Percentiles rank a stretch among this genome's conserved stretches.
Conservation (phyloP, 1,140 invertebrate species). For the Drosophila aff. region DNA sequence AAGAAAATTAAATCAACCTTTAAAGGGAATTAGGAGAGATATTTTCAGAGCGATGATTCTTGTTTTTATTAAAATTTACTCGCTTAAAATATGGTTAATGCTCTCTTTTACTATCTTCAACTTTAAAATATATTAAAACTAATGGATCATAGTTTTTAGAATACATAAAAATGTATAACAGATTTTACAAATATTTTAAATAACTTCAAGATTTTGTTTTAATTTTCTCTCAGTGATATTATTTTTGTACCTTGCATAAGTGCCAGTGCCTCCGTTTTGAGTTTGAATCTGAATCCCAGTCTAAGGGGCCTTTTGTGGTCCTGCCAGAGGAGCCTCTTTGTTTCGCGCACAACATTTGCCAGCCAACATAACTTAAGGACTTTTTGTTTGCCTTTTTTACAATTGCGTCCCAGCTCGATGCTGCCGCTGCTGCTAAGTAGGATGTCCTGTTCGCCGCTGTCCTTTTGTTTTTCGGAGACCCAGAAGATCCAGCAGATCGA, state of each 20-base stretch:
- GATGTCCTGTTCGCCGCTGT: slow-evolving; percentile 72
- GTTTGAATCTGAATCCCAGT: slow-evolving; percentile 24
- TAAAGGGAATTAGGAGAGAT: not conserved
- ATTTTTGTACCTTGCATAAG: slow-evolving; percentile 62
- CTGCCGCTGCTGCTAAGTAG: slow-evolving; percentile 58
- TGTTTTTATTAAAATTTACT: too few species aligned
- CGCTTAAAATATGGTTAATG: too few species aligned
- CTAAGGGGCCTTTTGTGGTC: slow-evolving; percentile 40
- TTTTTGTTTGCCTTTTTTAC: slow-evolving; percentile 84
- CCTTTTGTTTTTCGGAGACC: slow-evolving; percentile 29
- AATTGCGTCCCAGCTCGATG: slow-evolving; percentile 50
- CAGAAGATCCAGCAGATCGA: not conserved
- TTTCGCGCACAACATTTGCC: slow-evolving; percentile 59
- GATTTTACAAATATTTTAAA: not conserved
- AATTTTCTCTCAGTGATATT: slow-evolving; percentile 1
- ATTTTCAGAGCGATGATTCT: too few species aligned
- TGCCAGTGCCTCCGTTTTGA: slow-evolving; percentile 45
- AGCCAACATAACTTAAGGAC: slow-evolving; percentile 84
- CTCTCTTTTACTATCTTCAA: too few species aligned
- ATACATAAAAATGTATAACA: not conserved
- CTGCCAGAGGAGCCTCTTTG: slow-evolving; percentile 48
- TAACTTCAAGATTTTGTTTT: not conserved
- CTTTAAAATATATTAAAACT: not conserved
- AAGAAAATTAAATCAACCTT: not conserved
- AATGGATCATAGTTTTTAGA: not conserved